phyloP scores from a whole-genome alignment of 2,113 vertebrate genomes.

The Cervus canadensis region DNA sequence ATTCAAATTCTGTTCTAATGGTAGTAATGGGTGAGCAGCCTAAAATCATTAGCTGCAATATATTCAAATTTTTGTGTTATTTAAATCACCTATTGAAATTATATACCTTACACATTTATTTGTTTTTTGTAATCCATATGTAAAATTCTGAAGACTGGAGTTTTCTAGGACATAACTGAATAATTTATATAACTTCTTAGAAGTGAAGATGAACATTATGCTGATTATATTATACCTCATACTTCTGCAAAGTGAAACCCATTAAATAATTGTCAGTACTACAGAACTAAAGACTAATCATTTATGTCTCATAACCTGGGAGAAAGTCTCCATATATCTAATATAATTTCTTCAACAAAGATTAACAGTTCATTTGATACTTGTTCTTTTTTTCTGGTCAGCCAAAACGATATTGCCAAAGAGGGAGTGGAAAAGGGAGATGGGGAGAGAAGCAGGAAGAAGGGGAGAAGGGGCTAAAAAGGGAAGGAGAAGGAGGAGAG shows the following conservation, averaged over 20 bases:
- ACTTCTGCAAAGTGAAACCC: not conserved
- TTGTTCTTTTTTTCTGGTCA: not conserved
- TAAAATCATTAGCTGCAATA: not conserved
- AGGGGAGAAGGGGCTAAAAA: not conserved
- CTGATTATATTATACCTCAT: not conserved
- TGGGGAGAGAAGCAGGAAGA: not conserved
- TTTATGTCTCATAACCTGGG: not conserved
- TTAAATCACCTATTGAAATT: not conserved
- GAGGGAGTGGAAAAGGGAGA: not conserved
- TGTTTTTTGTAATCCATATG: not conserved
- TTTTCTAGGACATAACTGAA: not conserved
- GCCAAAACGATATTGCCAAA: not conserved
- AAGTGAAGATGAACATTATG: constrained; percentile 9
- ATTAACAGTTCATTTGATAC: not conserved
- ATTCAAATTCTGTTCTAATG: not conserved
- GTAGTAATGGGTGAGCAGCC: not conserved
- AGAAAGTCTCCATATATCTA: not conserved
- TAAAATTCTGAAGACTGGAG: not conserved
- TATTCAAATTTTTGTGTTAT: not conserved
- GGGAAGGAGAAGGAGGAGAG: not conserved
- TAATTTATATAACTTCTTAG: constrained; percentile 33
- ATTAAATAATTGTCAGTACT: not conserved
- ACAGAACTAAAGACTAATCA: not conserved
- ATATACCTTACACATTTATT: not conserved
- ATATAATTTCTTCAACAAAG: not conserved